Evolutionary conservation across 2,888 invertebrate species (phyloP), one percentile per base, ranked within the genome.

Genomic region (Cephus nigrinus): DNA sequence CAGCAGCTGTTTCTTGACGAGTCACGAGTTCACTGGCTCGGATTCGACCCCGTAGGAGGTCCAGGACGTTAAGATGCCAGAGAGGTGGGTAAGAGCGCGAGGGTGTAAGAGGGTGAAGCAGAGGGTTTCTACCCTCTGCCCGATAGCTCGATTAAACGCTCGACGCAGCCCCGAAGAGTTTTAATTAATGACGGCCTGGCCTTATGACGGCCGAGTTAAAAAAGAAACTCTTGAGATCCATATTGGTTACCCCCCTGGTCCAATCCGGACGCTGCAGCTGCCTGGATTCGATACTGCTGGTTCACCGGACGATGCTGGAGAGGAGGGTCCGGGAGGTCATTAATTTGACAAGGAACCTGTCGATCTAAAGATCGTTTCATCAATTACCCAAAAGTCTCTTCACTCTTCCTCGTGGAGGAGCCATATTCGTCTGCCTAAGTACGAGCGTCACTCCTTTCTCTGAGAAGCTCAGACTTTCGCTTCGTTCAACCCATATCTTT

Each of bases 11-110:
- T 71, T 33, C 71, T 71, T 33, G 32, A 33, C 78, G 83, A 72
- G 75, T 11, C n/a, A 34, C 36, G 75, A 80, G 80, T 79, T 84
- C 79, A 71, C 69, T 78, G 81, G 77, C 79, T 79, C 71, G 78
- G 75, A 82, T 80, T 84, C 80, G 78, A 83, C 77, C 83, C 84
- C 83, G 83, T 84, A 83, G 80, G 79, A 82, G 77, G 82, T 84
- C 84, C 73, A 78, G 55, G 55, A 55, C 55, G 55, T 55, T 55
- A 55, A 55, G 55, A 55, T 55, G 23, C 55, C 55, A 23, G 55
- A 9, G 55, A 55, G 55, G 55, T 55, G 55, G 55, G 55, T 55
- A 55, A 40, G 55, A 55, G 55, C 9, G 23, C 9, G 23, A 55
- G 55, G 55, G 55, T 55, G 55, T 55, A 55, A 55, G 55, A 55